phyloP scores from a whole-genome alignment of 2,113 vertebrate genomes.

The Limnothrissa miodon region DNA sequence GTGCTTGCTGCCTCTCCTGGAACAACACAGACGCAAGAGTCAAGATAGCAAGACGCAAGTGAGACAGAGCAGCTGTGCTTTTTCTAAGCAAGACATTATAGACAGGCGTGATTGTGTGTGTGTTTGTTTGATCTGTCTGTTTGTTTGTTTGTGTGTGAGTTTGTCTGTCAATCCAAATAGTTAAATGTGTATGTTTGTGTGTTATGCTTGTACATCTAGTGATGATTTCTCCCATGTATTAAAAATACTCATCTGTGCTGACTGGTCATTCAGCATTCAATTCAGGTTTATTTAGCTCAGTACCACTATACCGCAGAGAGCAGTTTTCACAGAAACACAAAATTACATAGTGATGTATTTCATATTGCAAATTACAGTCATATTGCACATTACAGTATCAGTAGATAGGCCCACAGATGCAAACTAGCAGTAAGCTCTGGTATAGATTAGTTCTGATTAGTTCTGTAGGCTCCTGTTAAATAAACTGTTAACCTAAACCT shows the following conservation, averaged over 20 bases:
- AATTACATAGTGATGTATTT: neutral
- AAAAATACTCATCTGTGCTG: too few species aligned
- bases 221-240: neutral
- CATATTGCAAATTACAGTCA: too few species aligned
- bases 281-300: neutral
- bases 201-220: neutral
- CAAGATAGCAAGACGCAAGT: neutral
- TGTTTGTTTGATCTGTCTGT: constrained; percentile 19
- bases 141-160: neutral
- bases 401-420: too few species aligned
- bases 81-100: neutral
- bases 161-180: too few species aligned
- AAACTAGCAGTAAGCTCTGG: too few species aligned
- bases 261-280: neutral
- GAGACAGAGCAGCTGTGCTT: neutral
- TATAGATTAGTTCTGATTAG: too few species aligned
- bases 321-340: neutral
- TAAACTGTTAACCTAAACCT: too few species aligned
- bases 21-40: neutral
- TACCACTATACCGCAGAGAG: too few species aligned
- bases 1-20: constrained; percentile 86
- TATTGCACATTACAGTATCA: neutral
- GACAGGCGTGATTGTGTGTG: neutral
- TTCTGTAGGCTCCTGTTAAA: too few species aligned
- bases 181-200: neutral